A percentile compares a stretch with the other conserved stretches of the same genome.
Conservation (phyloP, 2,113 vertebrate species). For the Hirundichthys speculiger region DNA sequence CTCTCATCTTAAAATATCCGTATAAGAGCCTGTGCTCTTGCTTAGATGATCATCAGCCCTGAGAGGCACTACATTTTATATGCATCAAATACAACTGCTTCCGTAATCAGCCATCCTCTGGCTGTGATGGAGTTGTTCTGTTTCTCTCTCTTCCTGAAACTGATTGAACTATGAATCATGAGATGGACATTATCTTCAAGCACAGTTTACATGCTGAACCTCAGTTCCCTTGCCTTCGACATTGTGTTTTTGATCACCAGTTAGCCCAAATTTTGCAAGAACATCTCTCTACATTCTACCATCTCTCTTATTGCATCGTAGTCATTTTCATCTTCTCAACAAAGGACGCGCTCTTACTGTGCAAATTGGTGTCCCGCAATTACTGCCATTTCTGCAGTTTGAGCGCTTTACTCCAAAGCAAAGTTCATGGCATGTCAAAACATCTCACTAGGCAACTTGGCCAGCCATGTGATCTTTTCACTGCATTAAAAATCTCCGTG, state of each 20-base stretch:
- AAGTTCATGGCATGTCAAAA: slow-evolving; percentile 66
- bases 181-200: slow-evolving; percentile 65
- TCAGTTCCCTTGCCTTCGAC: slow-evolving; percentile 10
- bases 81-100: slow-evolving; percentile 58
- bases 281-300: slow-evolving; percentile 18
- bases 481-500: slow-evolving; percentile 57
- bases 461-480: slow-evolving; percentile 56
- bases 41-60: slow-evolving; percentile 46
- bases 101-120: slow-evolving; percentile 55
- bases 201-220: slow-evolving; percentile 33
- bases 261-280: slow-evolving; percentile 14
- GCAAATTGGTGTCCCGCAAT: slow-evolving; percentile 60
- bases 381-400: slow-evolving; percentile 63
- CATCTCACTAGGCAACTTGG: slow-evolving; percentile 63
- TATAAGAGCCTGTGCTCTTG: slow-evolving; percentile 14
- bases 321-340: slow-evolving; percentile 54
- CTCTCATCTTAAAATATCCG: slow-evolving; percentile 31
- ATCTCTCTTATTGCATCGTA: slow-evolving; percentile 18
- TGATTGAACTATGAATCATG: slow-evolving; percentile 63
- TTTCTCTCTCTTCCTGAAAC: slow-evolving; percentile 37
- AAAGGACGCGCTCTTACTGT: slow-evolving; percentile 43
- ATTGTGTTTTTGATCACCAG: slow-evolving; percentile 38
- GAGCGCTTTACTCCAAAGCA: slow-evolving; percentile 45
- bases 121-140: slow-evolving; percentile 39
- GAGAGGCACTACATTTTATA: slow-evolving; percentile 52